Conservation (phyloP, 2,797 vertebrate genomes). For the Sibirionetta formosa region DNA sequence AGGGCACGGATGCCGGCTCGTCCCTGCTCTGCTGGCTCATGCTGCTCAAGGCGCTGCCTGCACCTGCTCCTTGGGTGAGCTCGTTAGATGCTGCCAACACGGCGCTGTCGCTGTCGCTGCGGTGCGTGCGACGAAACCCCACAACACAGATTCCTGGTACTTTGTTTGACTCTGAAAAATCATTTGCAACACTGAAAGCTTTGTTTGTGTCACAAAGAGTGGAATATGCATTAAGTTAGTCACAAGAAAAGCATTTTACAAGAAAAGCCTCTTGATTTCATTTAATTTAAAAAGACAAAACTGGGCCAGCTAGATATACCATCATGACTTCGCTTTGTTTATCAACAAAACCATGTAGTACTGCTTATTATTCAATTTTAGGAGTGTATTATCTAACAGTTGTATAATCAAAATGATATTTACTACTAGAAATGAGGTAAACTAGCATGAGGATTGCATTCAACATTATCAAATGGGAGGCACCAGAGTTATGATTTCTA, state of each 20-base stretch:
- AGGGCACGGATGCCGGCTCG: too few relatives aligned
- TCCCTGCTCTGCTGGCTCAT: too few relatives aligned
- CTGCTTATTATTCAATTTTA: neutral
- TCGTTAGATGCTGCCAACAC: neutral
- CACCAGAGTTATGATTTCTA: conserved; percentile 58
- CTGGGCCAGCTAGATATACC: neutral
- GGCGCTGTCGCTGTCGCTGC: neutral
- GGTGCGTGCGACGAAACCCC: neutral
- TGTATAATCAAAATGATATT: conserved; percentile 1
- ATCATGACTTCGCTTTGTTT: neutral
- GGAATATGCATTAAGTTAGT: neutral
- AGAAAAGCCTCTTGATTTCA: neutral
- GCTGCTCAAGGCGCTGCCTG: neutral
- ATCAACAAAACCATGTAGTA: neutral
- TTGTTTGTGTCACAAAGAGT: neutral
- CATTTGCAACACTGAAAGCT: neutral
- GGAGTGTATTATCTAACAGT: neutral
- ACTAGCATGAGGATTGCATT: neutral
- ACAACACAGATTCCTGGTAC: neutral
- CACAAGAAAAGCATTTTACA: neutral
- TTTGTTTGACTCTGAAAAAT: neutral
- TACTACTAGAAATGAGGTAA: neutral
- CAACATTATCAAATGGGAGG: conserved; percentile 9
- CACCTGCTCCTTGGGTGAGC: neutral
- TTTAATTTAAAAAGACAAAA: conserved; percentile 25